phyloP scores from a whole-genome alignment of 2,113 vertebrate genomes.

The Oreochromis tanganicae region DNA sequence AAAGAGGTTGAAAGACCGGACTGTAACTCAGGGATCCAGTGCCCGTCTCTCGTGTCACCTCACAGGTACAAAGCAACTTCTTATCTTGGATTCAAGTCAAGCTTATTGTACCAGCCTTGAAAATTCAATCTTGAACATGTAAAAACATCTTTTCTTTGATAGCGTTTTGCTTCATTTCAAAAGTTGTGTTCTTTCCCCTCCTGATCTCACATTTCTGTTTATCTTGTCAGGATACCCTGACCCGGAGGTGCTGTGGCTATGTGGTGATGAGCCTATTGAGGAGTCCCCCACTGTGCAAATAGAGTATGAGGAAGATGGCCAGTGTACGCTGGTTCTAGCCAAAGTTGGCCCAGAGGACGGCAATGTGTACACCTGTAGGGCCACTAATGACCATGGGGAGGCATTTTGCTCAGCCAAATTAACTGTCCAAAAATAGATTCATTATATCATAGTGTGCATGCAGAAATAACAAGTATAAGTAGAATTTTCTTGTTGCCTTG shows the following conservation, averaged over 20 bases:
- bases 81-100: neutral
- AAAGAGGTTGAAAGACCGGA: constrained; percentile 37
- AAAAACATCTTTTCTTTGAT: neutral
- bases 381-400: constrained; percentile 62
- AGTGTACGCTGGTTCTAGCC: constrained; percentile 65
- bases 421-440: constrained; percentile 11
- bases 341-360: constrained; percentile 33
- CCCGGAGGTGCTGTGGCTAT: constrained; percentile 76
- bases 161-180: neutral
- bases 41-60: constrained; percentile 68
- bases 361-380: constrained; percentile 71
- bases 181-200: neutral
- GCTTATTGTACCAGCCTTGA: neutral
- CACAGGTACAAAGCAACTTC: constrained; percentile 26
- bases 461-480: neutral
- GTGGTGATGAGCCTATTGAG: constrained; percentile 52
- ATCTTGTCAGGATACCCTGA: constrained; percentile 71
- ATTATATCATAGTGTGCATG: neutral
- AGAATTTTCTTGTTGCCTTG: neutral
- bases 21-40: constrained; percentile 41
- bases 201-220: neutral
- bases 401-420: constrained; percentile 51
- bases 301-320: constrained; percentile 74
- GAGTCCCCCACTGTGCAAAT: constrained; percentile 60
- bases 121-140: neutral